Evolutionary conservation across 2,888 invertebrate genomes (phyloP), one percentile per base, ranked within the genome.

Genomic region (Noctua comes): DNA sequence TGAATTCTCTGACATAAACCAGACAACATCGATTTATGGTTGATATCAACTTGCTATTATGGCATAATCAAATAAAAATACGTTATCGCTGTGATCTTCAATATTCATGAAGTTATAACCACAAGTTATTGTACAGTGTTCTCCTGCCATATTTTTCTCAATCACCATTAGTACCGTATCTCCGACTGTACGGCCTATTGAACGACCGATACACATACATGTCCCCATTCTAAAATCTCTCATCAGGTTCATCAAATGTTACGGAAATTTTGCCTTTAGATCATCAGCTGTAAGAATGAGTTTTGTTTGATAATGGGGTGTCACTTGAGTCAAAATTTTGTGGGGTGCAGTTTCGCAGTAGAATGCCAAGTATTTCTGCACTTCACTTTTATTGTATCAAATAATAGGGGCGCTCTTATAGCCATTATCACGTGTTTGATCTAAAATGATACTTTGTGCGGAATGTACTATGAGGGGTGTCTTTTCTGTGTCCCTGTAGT

Each of bases 311-410:
- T 3, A 24, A 3, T 7, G 43, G 80, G 51, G 6, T 48, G 89
- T 91, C 88, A 86, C 87, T 92, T 94, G 88, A 90, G 94, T 93
- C 90, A 91, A 86, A 91, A 89, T 89, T 89, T 87, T 89, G 11
- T 73, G 89, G 87, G 88, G 89, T 90, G 91, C 88, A 88, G 91
- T 93, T 93, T 93, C 89, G 95, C 95, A 95, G 94, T 95, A 96
- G 96, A 96, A 96, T 96, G 94, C 95, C 93, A 95, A 96, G 96
- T 96, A 97, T 96, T 96, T 96, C 95, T 95, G 95, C 96, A 97
- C 96, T 97, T 97, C 96, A 96, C 94, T 97, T 97, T 97, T 96
- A 97, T 97, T 97, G 96, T 97, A 96, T 96, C 96, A 94, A 97
- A 97, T 96, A 96, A 96, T 97, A 96, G 96, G 96, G 96, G 97